Conservation (phyloP, 2,113 vertebrate genomes). For the Deroptyus accipitrinus region DNA sequence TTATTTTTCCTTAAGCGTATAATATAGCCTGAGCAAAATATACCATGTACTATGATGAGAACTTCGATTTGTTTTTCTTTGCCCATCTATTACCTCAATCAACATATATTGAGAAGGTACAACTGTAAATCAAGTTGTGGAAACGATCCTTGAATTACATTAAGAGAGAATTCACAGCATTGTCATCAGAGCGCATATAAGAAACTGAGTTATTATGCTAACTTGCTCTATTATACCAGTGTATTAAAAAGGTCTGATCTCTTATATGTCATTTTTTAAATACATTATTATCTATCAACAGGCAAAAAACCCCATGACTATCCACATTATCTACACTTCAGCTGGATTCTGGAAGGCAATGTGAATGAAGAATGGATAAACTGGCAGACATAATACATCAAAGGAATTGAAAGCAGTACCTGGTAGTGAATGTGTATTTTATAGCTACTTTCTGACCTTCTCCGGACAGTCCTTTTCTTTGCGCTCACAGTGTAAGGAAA, state of each 20-base stretch:
- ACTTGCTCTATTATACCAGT: not conserved
- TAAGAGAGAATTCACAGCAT: not conserved
- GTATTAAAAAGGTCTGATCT: not conserved
- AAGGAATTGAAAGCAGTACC: not conserved
- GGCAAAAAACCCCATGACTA: not conserved
- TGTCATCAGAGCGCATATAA: not conserved
- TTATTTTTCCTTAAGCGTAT: not conserved
- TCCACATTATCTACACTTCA: not conserved
- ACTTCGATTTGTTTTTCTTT: constrained; percentile 1
- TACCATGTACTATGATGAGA: not conserved
- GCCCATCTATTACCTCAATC: not conserved
- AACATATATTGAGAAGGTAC: not conserved
- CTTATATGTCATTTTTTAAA: not conserved
- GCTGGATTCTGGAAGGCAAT: not conserved
- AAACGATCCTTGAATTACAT: constrained; percentile 22
- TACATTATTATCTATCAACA: not conserved
- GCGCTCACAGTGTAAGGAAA: not conserved
- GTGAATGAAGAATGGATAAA: not conserved
- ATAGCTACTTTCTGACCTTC: not conserved
- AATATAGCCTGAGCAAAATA: not conserved
- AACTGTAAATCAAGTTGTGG: constrained; percentile 5
- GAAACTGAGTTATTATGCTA: not conserved
- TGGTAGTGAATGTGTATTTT: not conserved
- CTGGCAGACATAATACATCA: not conserved
- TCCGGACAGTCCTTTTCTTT: not conserved